Evolutionary conservation across 2,797 vertebrate genomes (phyloP), one percentile per base, ranked within the genome.

Genomic region (Arctocebus calabarensis): DNA sequence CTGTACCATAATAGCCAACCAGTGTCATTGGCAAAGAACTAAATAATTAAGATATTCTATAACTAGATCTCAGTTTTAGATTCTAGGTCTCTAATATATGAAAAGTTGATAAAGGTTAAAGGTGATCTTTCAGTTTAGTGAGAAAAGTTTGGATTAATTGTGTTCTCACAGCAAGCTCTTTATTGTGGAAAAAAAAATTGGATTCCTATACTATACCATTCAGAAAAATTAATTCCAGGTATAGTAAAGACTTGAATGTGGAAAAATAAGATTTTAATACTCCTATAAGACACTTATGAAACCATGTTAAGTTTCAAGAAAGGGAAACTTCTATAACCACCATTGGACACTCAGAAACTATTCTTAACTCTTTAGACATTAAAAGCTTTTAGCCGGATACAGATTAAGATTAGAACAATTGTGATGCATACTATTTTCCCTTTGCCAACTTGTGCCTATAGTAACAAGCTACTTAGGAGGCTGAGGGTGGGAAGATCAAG

Each of bases 191-290:
- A 68, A 62, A 68, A 85, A 93, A 83, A 55, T 13, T 82, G 6
- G 64, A 52, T 34, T 79, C 16, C 14, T 64, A n/a, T 89, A 73
- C 62, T 82, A 55, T 85, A 82, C 11, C 32, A 79, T 62, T 75
- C 70, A 73, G 40, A 43, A 70, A 95, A 91, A 84, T 61, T 87
- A 94, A 62, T 90, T 93, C 19, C 70, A 81, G 16, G 45, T 92
- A 45, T 71, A 17, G 57, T 92, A 84, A 92, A 93, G 22, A 75
- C 34, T 74, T 95, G 77, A 83, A 75, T 88, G 20, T 83, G n/a
- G n/a, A 73, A 87, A 93, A 97, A 70, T 94, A 61, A 92, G 91
- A 83, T 79, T 64, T 1, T 66, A 73, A 62, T 64, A 90, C 87
- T 85, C 34, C 20, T 88, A 25, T 29, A 87, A 68, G 68, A 70